A percentile compares a stretch with the other conserved stretches of the same genome.
These are phyloP conservation scores for Pseudobourletiella spinata DNA, from an alignment of 1,140 invertebrate genomes.

Conservation along the genomic window DNA sequence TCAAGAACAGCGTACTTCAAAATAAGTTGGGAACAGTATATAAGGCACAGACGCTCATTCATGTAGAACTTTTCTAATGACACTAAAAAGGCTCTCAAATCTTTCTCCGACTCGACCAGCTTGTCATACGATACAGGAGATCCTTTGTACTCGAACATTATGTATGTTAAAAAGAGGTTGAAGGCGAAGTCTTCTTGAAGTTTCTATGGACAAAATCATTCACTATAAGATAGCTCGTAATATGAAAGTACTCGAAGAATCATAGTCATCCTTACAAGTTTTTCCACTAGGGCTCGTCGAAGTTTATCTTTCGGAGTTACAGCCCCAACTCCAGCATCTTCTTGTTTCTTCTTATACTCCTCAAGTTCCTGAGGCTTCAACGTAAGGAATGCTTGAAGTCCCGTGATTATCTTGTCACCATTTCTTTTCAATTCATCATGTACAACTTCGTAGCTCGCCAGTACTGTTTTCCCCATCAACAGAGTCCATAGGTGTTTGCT, in stretches of 20 bases:
- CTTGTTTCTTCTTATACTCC: not conserved
- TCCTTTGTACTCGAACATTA: constrained; percentile 32
- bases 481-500: constrained; percentile 28
- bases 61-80: constrained; percentile 15
- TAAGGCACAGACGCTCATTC: constrained; percentile 20
- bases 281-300: constrained; percentile 6
- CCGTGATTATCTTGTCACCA: constrained; percentile 17
- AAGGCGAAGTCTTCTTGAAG: constrained; percentile 12
- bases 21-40: constrained; percentile 27
- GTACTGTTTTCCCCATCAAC: constrained; percentile 12
- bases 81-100: not conserved
- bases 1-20: constrained; percentile 8
- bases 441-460: constrained; percentile 23
- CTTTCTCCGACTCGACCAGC: constrained; percentile 10
- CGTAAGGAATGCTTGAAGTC: not conserved
- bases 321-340: not conserved
- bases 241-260: not conserved
- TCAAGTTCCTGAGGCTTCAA: not conserved
- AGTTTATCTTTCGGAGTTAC: constrained; percentile 11
- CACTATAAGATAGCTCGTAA: not conserved
- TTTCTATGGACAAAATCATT: constrained; percentile 15
- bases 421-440: constrained; percentile 19
- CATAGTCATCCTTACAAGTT: constrained; percentile 12
- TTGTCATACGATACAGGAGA: constrained; percentile 9
- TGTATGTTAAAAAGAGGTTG: constrained; percentile 19